phyloP scores from a whole-genome alignment of 2,888 invertebrate genomes.

The Troilus luridus region DNA sequence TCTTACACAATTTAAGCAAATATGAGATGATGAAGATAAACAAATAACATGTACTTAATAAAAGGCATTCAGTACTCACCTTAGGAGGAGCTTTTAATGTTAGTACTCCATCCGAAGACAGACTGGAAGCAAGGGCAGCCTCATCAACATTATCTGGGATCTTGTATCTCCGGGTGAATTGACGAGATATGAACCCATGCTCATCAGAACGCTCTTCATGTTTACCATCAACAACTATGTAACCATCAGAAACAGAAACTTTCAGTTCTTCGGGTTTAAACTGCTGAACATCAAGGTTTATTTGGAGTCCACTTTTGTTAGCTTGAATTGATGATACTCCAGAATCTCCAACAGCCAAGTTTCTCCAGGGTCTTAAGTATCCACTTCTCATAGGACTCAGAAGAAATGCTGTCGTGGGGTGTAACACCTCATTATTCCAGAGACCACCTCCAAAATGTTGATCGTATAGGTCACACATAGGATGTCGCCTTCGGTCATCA shows the following conservation, averaged over 20 bases:
- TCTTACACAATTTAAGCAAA: too few species aligned
- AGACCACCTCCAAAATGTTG: slow-evolving; percentile 66
- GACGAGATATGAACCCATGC: slow-evolving; percentile 69
- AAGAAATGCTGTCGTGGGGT: not conserved
- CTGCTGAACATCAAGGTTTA: slow-evolving; percentile 69
- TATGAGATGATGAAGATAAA: too few species aligned
- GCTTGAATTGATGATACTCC: slow-evolving; percentile 65
- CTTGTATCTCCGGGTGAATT: slow-evolving; percentile 69
- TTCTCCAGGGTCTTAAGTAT: slow-evolving; percentile 65
- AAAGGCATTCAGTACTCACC: slow-evolving; percentile 18
- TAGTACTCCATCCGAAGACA: slow-evolving; percentile 69
- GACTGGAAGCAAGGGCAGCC: slow-evolving; percentile 68
- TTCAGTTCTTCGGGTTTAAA: slow-evolving; percentile 70
- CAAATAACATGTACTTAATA: not conserved
- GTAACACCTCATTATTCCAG: slow-evolving; percentile 61
- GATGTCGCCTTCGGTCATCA: slow-evolving; percentile 58
- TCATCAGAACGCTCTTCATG: slow-evolving; percentile 70
- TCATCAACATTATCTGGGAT: slow-evolving; percentile 69
- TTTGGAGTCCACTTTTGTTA: slow-evolving; percentile 66
- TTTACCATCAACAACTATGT: slow-evolving; percentile 69
- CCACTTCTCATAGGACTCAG: slow-evolving; percentile 60
- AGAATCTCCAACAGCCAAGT: slow-evolving; percentile 62
- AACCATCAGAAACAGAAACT: slow-evolving; percentile 69
- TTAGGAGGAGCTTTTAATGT: slow-evolving; percentile 64
- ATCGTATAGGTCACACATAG: slow-evolving; percentile 65